Percentiles rank a stretch among this genome's conserved stretches.
Evolutionary conservation across 37 sponge, comb jelly and placozoan species (phyloP).

Genomic region (Corticium candelabrum): DNA sequence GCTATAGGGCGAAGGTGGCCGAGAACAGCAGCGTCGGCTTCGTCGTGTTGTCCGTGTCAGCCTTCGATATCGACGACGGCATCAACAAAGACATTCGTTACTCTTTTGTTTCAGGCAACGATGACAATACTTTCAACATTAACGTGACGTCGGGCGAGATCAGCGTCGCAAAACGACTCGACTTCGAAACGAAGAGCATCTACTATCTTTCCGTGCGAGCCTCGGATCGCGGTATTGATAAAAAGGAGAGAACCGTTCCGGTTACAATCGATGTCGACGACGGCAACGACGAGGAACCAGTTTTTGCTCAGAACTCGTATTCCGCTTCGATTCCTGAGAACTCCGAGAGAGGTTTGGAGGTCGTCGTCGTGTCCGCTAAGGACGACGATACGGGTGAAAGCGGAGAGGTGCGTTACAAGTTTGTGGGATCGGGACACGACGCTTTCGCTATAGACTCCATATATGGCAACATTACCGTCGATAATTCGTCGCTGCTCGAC

Average conservation of each 20-base stretch:
- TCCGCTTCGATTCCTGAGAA: not conserved
- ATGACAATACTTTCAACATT: not conserved
- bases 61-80: not conserved
- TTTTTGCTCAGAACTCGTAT: not conserved
- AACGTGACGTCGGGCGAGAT: not conserved
- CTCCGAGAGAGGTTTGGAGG: not conserved
- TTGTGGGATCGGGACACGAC: not conserved
- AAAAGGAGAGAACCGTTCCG: not conserved
- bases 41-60: slow-evolving; percentile 1
- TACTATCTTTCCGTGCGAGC: not conserved
- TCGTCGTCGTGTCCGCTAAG: not conserved
- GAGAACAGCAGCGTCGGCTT: not conserved
- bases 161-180: not conserved
- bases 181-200: not conserved
- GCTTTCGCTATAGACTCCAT: not conserved
- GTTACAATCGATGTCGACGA: slow-evolving; percentile 2
- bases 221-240: not conserved
- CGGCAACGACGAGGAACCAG: not conserved
- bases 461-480: not conserved
- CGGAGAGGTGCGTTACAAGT: not conserved
- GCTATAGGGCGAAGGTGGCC: not conserved
- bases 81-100: not conserved
- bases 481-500: not conserved
- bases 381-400: not conserved
- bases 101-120: not conserved